Conservation (phyloP, 2,888 invertebrate species). For the Ommatoiulus sabulosus region DNA sequence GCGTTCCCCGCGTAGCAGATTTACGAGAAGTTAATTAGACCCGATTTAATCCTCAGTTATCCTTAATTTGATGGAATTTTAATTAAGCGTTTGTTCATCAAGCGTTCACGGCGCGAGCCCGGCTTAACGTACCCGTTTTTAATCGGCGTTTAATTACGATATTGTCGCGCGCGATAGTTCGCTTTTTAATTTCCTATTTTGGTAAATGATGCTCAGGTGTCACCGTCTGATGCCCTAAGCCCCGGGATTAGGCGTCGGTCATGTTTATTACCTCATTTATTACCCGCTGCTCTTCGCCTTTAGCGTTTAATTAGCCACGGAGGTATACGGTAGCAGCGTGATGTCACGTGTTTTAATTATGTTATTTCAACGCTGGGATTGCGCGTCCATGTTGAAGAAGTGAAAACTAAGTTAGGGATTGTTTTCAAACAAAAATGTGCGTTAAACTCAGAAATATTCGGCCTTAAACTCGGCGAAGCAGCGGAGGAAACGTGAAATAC, state of each 20-base stretch:
- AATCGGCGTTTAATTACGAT: slow-evolving; percentile 4
- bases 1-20: background rate
- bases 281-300: background rate
- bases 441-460: too few species aligned
- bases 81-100: background rate
- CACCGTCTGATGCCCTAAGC: background rate
- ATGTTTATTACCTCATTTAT: slow-evolving; percentile 7
- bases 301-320: background rate
- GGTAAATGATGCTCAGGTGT: slow-evolving; percentile 1
- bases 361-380: too few species aligned
- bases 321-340: background rate
- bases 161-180: background rate
- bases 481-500: too few species aligned
- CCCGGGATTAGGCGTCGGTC: background rate
- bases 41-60: background rate
- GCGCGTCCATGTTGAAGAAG: too few species aligned
- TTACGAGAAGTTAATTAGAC: slow-evolving; percentile 34
- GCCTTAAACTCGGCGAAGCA: too few species aligned
- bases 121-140: background rate
- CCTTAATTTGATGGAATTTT: slow-evolving; percentile 10
- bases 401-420: too few species aligned
- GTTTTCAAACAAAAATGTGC: too few species aligned
- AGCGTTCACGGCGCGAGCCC: background rate
- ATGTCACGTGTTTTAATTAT: too few species aligned
- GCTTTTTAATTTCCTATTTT: background rate